These are phyloP conservation scores for Isoperla grammatica DNA, from an alignment of 2,888 invertebrate species.

Conservation along the genomic window DNA sequence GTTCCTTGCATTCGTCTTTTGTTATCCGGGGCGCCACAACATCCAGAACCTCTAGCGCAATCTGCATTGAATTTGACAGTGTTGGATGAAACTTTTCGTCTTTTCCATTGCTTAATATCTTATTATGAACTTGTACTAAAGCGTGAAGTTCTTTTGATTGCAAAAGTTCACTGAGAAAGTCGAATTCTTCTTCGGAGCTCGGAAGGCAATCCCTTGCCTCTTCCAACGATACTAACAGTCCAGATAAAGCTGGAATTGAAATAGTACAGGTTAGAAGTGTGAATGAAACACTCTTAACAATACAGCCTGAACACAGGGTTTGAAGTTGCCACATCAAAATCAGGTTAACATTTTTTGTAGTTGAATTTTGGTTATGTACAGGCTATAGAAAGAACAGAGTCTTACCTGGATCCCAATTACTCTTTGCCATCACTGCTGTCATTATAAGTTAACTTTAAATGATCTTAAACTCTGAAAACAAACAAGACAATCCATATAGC, in stretches of 20 bases:
- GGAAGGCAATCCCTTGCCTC: slow-evolving; percentile 65
- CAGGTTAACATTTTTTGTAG: no score
- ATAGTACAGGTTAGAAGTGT: slow-evolving; percentile 9
- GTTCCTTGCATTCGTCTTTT: slow-evolving; percentile 67
- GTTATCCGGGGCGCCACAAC: slow-evolving; percentile 62
- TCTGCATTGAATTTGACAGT: slow-evolving; percentile 77
- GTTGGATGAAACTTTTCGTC: slow-evolving; percentile 81
- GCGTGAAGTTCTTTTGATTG: slow-evolving; percentile 86
- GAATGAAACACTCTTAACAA: no score
- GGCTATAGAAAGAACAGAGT: no score
- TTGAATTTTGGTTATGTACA: no score
- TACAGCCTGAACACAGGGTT: no score
- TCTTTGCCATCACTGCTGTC: slow-evolving; percentile 56
- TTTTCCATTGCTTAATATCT: slow-evolving; percentile 75
- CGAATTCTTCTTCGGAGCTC: slow-evolving; percentile 78
- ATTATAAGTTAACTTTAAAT: slow-evolving; percentile 40
- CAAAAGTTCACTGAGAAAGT: slow-evolving; percentile 75
- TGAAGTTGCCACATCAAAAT: no score
- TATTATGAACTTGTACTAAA: slow-evolving; percentile 85
- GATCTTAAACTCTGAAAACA: no score
- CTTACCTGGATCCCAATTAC: slow-evolving; percentile 58
- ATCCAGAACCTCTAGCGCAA: slow-evolving; percentile 72
- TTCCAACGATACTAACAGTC: slow-evolving; percentile 74
- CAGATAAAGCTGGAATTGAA: slow-evolving; percentile 62
- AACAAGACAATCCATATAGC: no score